phyloP scores from a whole-genome alignment of 2,888 invertebrate genomes.

The Ernsta delagoae region DNA sequence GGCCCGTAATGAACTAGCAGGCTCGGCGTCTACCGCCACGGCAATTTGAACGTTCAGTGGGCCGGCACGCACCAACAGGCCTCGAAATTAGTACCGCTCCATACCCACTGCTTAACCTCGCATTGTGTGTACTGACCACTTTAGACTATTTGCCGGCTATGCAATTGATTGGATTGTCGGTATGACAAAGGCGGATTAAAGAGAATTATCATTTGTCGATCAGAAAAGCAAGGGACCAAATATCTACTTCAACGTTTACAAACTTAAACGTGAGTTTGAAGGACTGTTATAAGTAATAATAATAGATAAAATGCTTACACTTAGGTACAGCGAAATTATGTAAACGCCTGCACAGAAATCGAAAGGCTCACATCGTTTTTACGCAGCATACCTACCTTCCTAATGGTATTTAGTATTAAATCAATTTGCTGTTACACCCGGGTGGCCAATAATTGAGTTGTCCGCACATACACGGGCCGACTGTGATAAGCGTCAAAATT shows the following conservation, averaged over 20 bases:
- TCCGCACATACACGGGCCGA: conserved; percentile 30
- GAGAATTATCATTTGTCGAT: background rate
- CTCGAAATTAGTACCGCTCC: conserved; percentile 71
- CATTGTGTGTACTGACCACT: conserved; percentile 36
- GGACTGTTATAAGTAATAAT: too few species aligned
- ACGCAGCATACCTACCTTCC: background rate
- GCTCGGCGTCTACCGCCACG: conserved; percentile 63
- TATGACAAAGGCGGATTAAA: background rate
- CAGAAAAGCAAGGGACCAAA: background rate
- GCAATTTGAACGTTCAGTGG: conserved; percentile 78
- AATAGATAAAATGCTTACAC: too few species aligned
- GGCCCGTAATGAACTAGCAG: conserved; percentile 66
- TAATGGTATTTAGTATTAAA: conserved; percentile 23
- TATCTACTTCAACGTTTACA: too few species aligned
- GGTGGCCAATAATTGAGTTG: conserved; percentile 36
- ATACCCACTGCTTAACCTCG: conserved; percentile 43
- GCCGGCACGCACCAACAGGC: conserved; percentile 70
- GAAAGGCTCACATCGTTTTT: conserved; percentile 20
- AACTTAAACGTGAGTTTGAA: too few species aligned
- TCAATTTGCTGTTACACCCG: conserved; percentile 36
- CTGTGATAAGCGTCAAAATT: conserved; percentile 39
- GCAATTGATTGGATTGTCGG: conserved; percentile 15
- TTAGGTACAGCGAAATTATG: too few species aligned
- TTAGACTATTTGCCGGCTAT: conserved; percentile 27
- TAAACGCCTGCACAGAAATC: background rate